Evolutionary conservation across 1,140 invertebrate genomes (phyloP).

Genomic region (Zaprionus ornatus): DNA sequence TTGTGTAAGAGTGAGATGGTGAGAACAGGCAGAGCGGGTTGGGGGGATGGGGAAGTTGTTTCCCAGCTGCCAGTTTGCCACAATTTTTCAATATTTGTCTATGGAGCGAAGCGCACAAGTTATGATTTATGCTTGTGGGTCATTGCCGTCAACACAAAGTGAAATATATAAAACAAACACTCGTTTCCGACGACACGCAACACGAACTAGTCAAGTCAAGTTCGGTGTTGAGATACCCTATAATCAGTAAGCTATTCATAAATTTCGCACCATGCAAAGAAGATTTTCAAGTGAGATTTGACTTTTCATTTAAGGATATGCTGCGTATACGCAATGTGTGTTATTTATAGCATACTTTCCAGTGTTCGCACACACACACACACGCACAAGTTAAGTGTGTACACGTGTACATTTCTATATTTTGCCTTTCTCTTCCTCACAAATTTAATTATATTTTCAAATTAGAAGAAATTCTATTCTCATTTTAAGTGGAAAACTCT

Average conservation of each 20-base stretch:
- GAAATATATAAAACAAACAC: constrained; percentile 73
- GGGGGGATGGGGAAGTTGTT: neutral
- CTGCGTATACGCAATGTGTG: constrained; percentile 12
- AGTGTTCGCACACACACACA: neutral
- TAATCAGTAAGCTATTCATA: neutral
- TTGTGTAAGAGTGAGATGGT: constrained; percentile 10
- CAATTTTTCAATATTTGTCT: constrained; percentile 46
- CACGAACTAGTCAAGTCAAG: neutral
- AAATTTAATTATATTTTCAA: constrained; percentile 21
- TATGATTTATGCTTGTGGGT: constrained; percentile 81
- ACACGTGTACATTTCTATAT: too few relatives aligned
- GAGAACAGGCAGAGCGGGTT: neutral
- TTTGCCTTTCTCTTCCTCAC: neutral
- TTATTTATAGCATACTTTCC: constrained; percentile 25
- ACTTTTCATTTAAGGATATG: neutral
- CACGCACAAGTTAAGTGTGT: neutral
- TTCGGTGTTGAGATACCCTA: constrained; percentile 5
- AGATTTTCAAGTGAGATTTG: neutral
- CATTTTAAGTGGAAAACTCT: neutral
- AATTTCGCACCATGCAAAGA: neutral
- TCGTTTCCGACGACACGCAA: neutral
- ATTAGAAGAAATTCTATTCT: constrained; percentile 2
- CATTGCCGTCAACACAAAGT: constrained; percentile 80
- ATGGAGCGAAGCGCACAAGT: constrained; percentile 52
- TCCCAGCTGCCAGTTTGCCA: constrained; percentile 18